Conservation (phyloP, 1,140 invertebrate genomes). For the Drosophila hydei region DNA sequence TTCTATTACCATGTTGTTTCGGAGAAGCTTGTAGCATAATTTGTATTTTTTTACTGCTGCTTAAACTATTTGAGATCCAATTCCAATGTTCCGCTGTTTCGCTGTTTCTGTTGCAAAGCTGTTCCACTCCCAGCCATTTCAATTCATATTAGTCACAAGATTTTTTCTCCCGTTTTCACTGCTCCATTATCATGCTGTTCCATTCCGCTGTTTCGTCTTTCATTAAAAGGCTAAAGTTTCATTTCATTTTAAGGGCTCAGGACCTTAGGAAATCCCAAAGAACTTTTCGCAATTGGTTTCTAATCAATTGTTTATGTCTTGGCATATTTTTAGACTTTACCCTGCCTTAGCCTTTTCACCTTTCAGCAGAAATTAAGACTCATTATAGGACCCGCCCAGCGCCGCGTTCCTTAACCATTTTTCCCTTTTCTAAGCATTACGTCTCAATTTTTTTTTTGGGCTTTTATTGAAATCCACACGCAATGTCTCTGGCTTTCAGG, state of each 20-base stretch:
- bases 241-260: too few relatives aligned
- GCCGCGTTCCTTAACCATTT: constrained; percentile 34
- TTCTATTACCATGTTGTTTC: too few relatives aligned
- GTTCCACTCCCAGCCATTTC: too few relatives aligned
- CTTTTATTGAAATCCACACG: constrained; percentile 70
- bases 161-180: too few relatives aligned
- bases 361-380: constrained; percentile 64
- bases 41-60: too few relatives aligned
- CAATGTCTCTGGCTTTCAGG: constrained; percentile 30
- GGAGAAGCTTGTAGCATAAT: too few relatives aligned
- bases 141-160: too few relatives aligned
- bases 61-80: too few relatives aligned
- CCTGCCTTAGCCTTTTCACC: constrained; percentile 15
- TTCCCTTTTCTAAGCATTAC: constrained; percentile 51
- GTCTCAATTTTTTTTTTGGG: constrained; percentile 60
- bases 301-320: constrained; percentile 9
- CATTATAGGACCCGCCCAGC: constrained; percentile 57
- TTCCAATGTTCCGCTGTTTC: too few relatives aligned
- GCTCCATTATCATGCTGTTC: too few relatives aligned
- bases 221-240: neutral
- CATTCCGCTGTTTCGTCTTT: neutral
- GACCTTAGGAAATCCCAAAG: neutral
- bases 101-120: too few relatives aligned
- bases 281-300: neutral
- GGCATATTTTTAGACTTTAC: neutral